Percentiles rank a stretch among this genome's conserved stretches.
These are phyloP conservation scores for Spialia ferax DNA, from an alignment of 2,888 invertebrate genomes.

Conservation along the genomic window DNA sequence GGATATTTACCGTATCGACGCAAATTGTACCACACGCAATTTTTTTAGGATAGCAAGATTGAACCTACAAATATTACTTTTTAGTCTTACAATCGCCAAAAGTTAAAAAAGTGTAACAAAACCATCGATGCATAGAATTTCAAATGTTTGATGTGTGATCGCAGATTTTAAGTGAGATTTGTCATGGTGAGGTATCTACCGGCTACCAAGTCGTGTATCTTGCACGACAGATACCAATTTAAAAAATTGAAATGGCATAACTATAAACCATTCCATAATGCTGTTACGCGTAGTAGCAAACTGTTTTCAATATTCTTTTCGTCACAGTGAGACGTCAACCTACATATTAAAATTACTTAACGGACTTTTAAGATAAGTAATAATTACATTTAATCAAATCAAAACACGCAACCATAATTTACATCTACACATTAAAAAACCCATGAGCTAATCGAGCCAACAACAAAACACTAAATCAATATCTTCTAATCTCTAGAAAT, in stretches of 20 bases:
- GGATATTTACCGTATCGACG: no score
- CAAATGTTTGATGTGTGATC: no score
- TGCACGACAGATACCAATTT: conserved; percentile 6
- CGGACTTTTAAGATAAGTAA: neutral
- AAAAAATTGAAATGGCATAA: neutral
- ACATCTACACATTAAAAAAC: no score
- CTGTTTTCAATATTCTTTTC: conserved; percentile 15
- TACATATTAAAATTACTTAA: conserved; percentile 15
- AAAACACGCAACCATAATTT: no score
- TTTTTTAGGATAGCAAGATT: no score
- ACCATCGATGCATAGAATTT: no score
- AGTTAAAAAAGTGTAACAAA: no score
- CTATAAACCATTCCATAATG: neutral
- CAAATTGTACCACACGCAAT: no score
- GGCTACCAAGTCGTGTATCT: neutral
- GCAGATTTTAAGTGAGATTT: no score
- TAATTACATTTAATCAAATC: no score
- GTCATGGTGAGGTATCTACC: neutral
- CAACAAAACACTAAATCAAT: neutral
- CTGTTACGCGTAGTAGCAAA: conserved; percentile 14
- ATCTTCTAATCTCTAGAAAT: neutral
- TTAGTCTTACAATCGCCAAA: no score
- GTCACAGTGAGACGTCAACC: conserved; percentile 16
- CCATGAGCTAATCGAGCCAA: neutral
- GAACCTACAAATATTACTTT: no score